A percentile compares a stretch with the other conserved stretches of the same genome.
phyloP scores from a whole-genome alignment of 2,888 invertebrate genomes.

The Athalia cordata region DNA sequence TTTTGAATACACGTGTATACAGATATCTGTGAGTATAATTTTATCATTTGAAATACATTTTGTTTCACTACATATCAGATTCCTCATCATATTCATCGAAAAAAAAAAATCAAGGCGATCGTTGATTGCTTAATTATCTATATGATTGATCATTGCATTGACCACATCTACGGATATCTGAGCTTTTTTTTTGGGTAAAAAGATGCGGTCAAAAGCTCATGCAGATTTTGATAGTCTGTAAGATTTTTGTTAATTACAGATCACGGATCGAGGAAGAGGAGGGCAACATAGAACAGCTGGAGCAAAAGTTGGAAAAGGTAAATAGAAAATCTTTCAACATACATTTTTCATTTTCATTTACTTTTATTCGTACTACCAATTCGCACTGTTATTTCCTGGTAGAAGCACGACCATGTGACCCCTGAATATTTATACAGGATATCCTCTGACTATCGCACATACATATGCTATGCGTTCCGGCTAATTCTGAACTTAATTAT shows the following conservation, averaged over 20 bases:
- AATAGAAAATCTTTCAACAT: constrained; percentile 12
- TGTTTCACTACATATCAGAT: no score
- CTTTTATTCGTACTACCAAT: neutral
- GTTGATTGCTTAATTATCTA: no score
- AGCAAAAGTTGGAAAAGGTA: constrained; percentile 92
- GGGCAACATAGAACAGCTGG: constrained; percentile 89
- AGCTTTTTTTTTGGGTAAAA: no score
- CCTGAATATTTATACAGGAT: constrained; percentile 44
- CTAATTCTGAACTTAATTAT: no score
- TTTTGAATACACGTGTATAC: no score
- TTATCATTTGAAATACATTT: no score
- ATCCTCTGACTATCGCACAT: constrained; percentile 29
- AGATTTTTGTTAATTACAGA: constrained; percentile 75
- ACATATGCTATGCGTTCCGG: neutral
- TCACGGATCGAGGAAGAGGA: constrained; percentile 91
- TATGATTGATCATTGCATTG: no score
- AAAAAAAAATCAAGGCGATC: no score
- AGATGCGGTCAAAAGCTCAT: neutral
- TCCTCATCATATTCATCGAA: no score
- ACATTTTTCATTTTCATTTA: neutral
- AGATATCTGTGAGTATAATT: no score
- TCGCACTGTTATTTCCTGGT: neutral
- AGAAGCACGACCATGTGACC: constrained; percentile 11
- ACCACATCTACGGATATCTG: no score
- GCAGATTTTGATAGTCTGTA: neutral